Evolutionary conservation across 2,888 invertebrate genomes (phyloP), one percentile per base, ranked within the genome.

Genomic region (Drosophila neutralis): DNA sequence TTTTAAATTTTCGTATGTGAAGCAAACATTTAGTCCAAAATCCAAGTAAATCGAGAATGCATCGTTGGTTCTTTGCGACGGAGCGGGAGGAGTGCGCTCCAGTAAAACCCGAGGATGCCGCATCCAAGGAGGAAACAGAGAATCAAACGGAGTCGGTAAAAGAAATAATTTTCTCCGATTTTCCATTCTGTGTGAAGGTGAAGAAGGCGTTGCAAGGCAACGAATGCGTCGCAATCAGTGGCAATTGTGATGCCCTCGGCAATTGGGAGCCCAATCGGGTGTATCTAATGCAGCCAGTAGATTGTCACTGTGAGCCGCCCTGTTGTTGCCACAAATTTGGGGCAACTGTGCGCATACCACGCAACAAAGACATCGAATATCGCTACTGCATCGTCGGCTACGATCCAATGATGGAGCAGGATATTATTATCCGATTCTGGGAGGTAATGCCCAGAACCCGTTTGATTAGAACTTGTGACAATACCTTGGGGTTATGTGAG

Each of bases 391-490:
- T 97, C 70, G 96, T 96, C 88, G 94, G 95, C 45, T 87, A 95
- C n/a, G 94, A 95, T 90, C 95, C 96, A 73, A 93, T 94, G 38
- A 60, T 67, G 24, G 78, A 85, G 2, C 21, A 21, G 10, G 71
- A 90, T 49, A 92, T 95, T 2, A 94, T 96, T 64, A 95, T 97
- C 21, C 94, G 96, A 15, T 94, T 94, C 74, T 98, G 97, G 97
- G 98, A 98, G 92, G 96, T 97, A 0, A 95, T 95, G 90, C 92
- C 95, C 65, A 92, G 93, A 56, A 95, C 97, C 33, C 94, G 97
- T 73, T 86, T 94, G 0, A 83, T 87, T 2, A 62, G 75, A 6
- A 62, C 62, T 94, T 97, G 64, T 93, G 93, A 76, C 92, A 92
- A 82, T 89, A 91, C 74, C 91, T 78, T 91, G 76, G 68, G 69